Percentiles rank a stretch among this genome's conserved stretches.
Evolutionary conservation across 2,888 invertebrate genomes (phyloP).

Genomic region (Lycaena phlaeas): DNA sequence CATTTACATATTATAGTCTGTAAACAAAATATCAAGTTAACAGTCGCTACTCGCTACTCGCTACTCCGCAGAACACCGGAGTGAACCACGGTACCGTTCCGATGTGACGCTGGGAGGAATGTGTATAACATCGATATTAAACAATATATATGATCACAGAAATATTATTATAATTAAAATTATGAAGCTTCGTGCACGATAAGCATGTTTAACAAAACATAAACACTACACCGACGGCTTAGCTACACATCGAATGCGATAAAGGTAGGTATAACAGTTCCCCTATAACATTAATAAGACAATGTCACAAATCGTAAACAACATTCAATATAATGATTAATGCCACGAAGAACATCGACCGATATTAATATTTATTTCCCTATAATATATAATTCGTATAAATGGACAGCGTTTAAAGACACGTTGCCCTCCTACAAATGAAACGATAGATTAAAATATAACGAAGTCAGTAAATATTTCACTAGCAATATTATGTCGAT

Average conservation of each 20-base stretch:
- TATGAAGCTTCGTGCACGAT: slow-evolving; percentile 35
- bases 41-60: neutral
- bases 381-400: slow-evolving; percentile 34
- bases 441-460: slow-evolving; percentile 46
- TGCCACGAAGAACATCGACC: slow-evolving; percentile 57
- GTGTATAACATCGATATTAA: slow-evolving; percentile 55
- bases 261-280: slow-evolving; percentile 34
- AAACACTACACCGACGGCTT: slow-evolving; percentile 22
- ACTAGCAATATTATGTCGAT: slow-evolving; percentile 38
- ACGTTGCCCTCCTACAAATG: slow-evolving; percentile 51
- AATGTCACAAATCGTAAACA: slow-evolving; percentile 41
- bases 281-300: slow-evolving; percentile 35
- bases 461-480: slow-evolving; percentile 50
- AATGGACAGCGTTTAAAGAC: slow-evolving; percentile 45
- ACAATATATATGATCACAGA: slow-evolving; percentile 47
- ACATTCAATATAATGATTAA: slow-evolving; percentile 43
- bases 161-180: slow-evolving; percentile 39
- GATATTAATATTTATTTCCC: slow-evolving; percentile 40
- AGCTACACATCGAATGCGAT: slow-evolving; percentile 34
- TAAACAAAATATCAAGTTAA: too few species aligned
- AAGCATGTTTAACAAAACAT: slow-evolving; percentile 28
- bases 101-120: slow-evolving; percentile 52
- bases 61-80: too few species aligned
- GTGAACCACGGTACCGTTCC: too few species aligned
- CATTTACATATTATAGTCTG: too few species aligned